Conservation (phyloP, 1,140 invertebrate genomes). For the Megathymus violae region DNA sequence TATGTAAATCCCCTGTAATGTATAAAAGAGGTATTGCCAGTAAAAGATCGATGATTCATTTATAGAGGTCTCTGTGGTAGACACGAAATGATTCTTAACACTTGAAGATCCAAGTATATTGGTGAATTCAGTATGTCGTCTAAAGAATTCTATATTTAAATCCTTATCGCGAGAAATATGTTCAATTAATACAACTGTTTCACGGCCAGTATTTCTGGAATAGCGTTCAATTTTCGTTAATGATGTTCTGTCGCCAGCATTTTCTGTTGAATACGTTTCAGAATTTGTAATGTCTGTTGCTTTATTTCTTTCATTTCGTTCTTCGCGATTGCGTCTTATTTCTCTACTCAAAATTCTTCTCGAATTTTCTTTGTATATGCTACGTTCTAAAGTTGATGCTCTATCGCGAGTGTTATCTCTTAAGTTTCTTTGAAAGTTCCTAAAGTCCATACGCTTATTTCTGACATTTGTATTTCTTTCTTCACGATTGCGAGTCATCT, state of each 20-base stretch:
- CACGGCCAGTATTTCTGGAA: not conserved
- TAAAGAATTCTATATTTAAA: no score
- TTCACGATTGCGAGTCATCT: not conserved
- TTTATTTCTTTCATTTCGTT: conserved; percentile 2
- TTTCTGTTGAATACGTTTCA: conserved; percentile 1
- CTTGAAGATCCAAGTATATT: no score
- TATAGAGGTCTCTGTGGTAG: no score
- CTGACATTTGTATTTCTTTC: not conserved
- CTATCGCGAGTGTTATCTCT: not conserved
- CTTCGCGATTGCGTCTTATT: no score
- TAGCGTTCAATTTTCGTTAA: not conserved
- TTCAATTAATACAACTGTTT: not conserved
- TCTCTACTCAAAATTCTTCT: no score
- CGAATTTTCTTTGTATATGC: no score
- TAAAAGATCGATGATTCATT: no score
- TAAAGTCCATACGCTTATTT: not conserved
- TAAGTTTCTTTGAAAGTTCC: not conserved
- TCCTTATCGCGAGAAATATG: not conserved
- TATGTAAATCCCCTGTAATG: conserved; percentile 59
- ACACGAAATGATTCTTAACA: no score
- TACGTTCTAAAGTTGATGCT: no score
- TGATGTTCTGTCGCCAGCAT: not conserved
- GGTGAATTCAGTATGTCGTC: no score
- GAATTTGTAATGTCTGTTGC: not conserved
- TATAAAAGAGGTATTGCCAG: conserved; percentile 56